A percentile compares a stretch with the other conserved stretches of the same genome.
Evolutionary conservation across 2,113 vertebrate genomes (phyloP).

Genomic region (Cyanoderma ruficeps): DNA sequence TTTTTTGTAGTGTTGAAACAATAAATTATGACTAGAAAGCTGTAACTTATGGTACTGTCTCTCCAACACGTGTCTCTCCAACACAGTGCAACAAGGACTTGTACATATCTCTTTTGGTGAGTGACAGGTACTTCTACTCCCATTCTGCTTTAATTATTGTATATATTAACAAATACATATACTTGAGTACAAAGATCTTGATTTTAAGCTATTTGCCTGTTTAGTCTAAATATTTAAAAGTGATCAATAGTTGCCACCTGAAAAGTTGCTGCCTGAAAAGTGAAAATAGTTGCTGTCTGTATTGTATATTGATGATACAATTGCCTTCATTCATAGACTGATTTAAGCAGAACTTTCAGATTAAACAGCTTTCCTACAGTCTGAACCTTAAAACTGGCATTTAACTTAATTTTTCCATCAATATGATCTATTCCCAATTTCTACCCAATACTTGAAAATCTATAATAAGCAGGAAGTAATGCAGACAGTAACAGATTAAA

Average conservation of each 20-base stretch:
- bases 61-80: background rate
- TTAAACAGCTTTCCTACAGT: conserved; percentile 51
- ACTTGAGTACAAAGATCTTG: conserved; percentile 28
- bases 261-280: conserved; percentile 35
- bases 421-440: conserved; percentile 11
- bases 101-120: background rate
- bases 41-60: background rate
- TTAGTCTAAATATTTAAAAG: conserved; percentile 54
- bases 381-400: conserved; percentile 46
- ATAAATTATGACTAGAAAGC: background rate
- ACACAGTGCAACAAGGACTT: background rate
- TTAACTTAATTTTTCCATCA: conserved; percentile 53
- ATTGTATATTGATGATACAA: conserved; percentile 42
- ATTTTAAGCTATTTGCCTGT: background rate
- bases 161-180: background rate
- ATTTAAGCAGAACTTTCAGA: conserved; percentile 54
- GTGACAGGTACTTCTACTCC: background rate
- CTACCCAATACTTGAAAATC: background rate
- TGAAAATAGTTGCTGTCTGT: background rate
- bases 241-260: conserved; percentile 58
- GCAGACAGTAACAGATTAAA: background rate
- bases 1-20: background rate
- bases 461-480: background rate
- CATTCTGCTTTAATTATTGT: conserved; percentile 31
- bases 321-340: conserved; percentile 31